phyloP scores from a whole-genome alignment of 2,888 invertebrate species.

The Cheilosia impressa region DNA sequence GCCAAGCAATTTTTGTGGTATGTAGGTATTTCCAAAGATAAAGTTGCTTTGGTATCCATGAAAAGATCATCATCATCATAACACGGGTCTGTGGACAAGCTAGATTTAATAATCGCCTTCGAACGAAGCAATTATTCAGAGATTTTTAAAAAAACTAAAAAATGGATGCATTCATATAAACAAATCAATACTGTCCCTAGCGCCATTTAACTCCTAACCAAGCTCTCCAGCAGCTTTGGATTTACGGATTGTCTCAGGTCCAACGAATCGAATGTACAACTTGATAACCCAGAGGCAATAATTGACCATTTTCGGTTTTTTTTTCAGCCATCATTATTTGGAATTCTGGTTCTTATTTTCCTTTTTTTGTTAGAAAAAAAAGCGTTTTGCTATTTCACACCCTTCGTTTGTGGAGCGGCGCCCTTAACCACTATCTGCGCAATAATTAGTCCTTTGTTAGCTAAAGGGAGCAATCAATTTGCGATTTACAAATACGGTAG shows the following conservation, averaged over 20 bases:
- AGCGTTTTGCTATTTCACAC: constrained; percentile 42
- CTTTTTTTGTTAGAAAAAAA: constrained; percentile 22
- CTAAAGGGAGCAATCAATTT: constrained; percentile 66
- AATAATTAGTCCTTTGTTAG: constrained; percentile 72
- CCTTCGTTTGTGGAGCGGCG: constrained; percentile 49
- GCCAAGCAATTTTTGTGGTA: no score
- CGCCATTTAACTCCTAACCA: no score
- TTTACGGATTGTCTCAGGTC: neutral
- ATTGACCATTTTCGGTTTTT: constrained; percentile 30
- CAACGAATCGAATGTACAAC: constrained; percentile 41
- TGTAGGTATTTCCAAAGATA: no score
- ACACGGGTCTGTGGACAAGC: no score
- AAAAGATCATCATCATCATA: no score
- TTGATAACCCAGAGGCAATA: constrained; percentile 38
- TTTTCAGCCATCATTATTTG: constrained; percentile 30
- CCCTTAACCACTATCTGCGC: constrained; percentile 66
- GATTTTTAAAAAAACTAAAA: no score
- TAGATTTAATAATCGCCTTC: no score
- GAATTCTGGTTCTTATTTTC: neutral
- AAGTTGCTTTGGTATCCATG: no score
- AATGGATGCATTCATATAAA: no score
- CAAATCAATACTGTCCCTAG: no score
- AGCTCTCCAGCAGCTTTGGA: neutral
- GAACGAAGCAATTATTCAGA: no score
- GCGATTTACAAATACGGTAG: constrained; percentile 52